Evolutionary conservation across 2,888 invertebrate species (phyloP), one percentile per base, ranked within the genome.

Genomic region (Cyaniris semiargus): DNA sequence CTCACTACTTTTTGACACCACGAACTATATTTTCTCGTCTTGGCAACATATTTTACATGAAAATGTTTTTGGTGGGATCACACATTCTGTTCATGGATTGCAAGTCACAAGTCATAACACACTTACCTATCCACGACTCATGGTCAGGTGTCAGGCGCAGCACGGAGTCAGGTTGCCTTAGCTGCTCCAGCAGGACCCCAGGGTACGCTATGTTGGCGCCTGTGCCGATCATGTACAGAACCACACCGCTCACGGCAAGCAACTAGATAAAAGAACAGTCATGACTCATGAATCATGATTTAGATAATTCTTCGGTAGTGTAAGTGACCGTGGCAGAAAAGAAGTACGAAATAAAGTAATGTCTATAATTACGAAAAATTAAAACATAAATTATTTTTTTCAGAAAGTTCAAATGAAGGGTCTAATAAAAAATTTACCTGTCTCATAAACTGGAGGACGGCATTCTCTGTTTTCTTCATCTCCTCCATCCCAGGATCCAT

Each of bases 161-260:
- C 0, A 85, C 88, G 0, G 92, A 89, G 48, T 83, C 87, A 0
- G 90, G 90, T 48, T 85, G 82, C 4, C 89, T 81, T 1, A 94
- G 86, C 83, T 93, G 93, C 81, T 89, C 83, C 82, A 93, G 86
- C 78, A 94, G 85, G 1, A 93, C 93, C 0, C 89, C 93, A 18
- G 93, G 93, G 85, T 86, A 94, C 4, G 91, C 93, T 82, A 94
- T 92, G 84, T 93, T 94, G 77, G 93, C 92, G 0, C 93, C 93
- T 0, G 93, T 92, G 0, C 93, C 93, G 70, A 90, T 91, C 93
- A 93, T 94, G 86, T 93, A 93, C 87, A 93, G 84, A 81, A 93
- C 91, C 76, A 93, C 85, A 0, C 93, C 93, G 79, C 89, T 90
- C 0, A 93, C 90, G 0, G 92, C 90, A n/a, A 92, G 81, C 76